Evolutionary conservation across 1,140 invertebrate genomes (phyloP).

Genomic region (Plodia interpunctella): DNA sequence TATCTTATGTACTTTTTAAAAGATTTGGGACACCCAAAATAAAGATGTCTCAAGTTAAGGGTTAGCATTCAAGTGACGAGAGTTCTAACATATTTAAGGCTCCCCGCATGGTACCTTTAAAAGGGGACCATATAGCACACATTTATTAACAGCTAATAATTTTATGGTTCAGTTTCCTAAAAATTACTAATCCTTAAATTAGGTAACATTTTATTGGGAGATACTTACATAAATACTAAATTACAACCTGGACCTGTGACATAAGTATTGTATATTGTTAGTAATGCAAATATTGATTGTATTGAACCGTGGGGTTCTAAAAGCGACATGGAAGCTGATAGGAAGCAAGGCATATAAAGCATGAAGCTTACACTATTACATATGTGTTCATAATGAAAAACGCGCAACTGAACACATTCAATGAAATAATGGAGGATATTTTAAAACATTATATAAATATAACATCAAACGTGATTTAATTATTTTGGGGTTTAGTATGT

Average conservation of each 20-base stretch:
- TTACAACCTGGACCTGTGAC: conserved; percentile 74
- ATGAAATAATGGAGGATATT: not conserved
- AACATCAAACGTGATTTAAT: not conserved
- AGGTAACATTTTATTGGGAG: conserved; percentile 65
- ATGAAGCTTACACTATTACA: conserved; percentile 35
- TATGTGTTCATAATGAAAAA: conserved; percentile 10
- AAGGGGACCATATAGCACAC: conserved; percentile 63
- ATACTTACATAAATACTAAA: conserved; percentile 62
- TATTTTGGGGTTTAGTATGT: conserved; percentile 31
- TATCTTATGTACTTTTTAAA: conserved; percentile 72
- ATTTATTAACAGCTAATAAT: conserved; percentile 66
- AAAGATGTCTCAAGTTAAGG: conserved; percentile 30
- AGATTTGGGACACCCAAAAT: conserved; percentile 45
- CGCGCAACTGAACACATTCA: conserved; percentile 16
- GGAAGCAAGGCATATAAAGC: conserved; percentile 55
- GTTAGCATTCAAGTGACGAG: not conserved
- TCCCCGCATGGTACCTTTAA: conserved; percentile 14
- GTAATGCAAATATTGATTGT: conserved; percentile 47
- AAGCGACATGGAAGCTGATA: conserved; percentile 58
- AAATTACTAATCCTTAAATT: conserved; percentile 63
- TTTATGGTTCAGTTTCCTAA: conserved; percentile 50
- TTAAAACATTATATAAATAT: not conserved
- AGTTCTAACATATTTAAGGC: conserved; percentile 2
- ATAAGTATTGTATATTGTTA: conserved; percentile 51
- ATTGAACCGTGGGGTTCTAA: conserved; percentile 40